These are phyloP conservation scores for Muscidifurax raptorellus DNA, from an alignment of 1,140 invertebrate species.

Conservation along the genomic window DNA sequence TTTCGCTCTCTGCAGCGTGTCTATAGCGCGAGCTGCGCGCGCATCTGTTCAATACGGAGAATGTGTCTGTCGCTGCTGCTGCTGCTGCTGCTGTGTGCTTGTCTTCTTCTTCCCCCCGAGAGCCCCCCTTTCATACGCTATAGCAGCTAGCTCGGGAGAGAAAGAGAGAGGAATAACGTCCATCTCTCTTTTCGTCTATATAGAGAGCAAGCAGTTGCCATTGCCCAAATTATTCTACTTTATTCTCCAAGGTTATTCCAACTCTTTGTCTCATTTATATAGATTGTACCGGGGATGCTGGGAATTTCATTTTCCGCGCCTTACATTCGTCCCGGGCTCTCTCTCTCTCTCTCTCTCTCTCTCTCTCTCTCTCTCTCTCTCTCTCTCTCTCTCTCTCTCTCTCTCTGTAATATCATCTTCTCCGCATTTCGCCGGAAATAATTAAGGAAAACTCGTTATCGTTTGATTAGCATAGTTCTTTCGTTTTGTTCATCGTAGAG, in stretches of 20 bases:
- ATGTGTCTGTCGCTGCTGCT: conserved; percentile 49
- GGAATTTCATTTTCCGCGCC: conserved; percentile 46
- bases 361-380: too few species aligned
- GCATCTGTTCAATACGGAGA: conserved; percentile 72
- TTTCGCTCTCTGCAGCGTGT: conserved; percentile 53
- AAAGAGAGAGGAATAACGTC: conserved; percentile 10
- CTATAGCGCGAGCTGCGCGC: conserved; percentile 63
- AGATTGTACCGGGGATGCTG: conserved; percentile 44
- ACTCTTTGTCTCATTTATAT: conserved; percentile 52
- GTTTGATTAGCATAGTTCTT: conserved; percentile 38
- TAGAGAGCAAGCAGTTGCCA: conserved; percentile 40
- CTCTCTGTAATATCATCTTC: conserved; percentile 30
- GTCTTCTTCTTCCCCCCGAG: neutral
- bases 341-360: too few species aligned
- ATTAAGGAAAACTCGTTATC: conserved; percentile 26
- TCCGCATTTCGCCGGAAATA: conserved; percentile 38
- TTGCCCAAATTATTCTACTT: conserved; percentile 53
- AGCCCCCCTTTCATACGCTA: neutral
- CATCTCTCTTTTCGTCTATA: conserved; percentile 50
- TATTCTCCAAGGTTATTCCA: conserved; percentile 42
- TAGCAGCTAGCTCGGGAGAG: neutral
- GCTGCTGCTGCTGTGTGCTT: conserved; percentile 10
- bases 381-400: too few species aligned
- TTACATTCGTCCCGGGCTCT: neutral
- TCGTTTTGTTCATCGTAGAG: neutral